Base-by-base conservation (phyloP, 2,888 invertebrate genomes). In the Gryllus longicercus region DNA sequence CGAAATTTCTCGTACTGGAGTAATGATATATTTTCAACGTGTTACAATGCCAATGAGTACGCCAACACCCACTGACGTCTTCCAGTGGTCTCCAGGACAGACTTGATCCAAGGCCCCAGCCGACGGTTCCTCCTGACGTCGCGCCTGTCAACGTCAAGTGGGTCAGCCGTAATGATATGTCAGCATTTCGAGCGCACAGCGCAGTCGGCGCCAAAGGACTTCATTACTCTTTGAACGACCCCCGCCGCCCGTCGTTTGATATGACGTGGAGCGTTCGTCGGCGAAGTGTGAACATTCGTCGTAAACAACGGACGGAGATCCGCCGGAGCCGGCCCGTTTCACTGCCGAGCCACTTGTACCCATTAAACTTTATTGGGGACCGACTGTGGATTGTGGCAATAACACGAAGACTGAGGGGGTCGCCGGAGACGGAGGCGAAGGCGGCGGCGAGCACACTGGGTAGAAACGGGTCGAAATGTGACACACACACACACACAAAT, bases 271-370 rank as follows among this genome's bases (percentile, higher is more conserved):
- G 63, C 18, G 63, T 14, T 16, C 63, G 63, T 63, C 63, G 63
- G 63, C 63, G 63, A 63, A 63, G 63, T 63, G 63, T 63, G 63
- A 63, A 63, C 63, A 63, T 14, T 63, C 63, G 63, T 63, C 63
- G 63, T 63, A 3, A 63, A 63, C 63, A 63, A 18, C 14, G 63
- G 63, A 63, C 63, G 63, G 18, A 18, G 63, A 63, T 63, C 63
- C 25, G 25, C 25, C 25, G 25, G 25, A 38, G 25, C 25, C 25
- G 25, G 25, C 63, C 18, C 63, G 63, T 18, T 18, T 14, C 63
- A 18, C 63, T 18, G 63, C 63, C 63, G 16, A 63, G 63, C 63
- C 63, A 63, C 63, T 63, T 63, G 63, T 63, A 63, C 63, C 63
- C 63, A 63, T 63, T 63, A 63, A 63, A 63, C 63, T 63, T 63